Conservation (phyloP, 2,888 invertebrate genomes). For the Macroteleia sp. region DNA sequence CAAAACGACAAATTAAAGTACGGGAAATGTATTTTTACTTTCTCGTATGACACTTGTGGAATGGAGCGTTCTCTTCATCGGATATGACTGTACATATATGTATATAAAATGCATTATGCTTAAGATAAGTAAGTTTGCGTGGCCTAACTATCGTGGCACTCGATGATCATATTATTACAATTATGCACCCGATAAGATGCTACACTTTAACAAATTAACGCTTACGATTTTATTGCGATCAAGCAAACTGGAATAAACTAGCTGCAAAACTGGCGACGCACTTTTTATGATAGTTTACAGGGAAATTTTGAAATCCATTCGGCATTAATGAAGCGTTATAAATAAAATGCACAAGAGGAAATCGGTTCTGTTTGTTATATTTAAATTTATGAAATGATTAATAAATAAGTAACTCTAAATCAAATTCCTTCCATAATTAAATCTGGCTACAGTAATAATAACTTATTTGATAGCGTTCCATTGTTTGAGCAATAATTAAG, state of each 20-base stretch:
- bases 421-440: conserved; percentile 2
- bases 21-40: conserved; percentile 52
- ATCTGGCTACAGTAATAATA: neutral
- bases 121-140: conserved; percentile 64
- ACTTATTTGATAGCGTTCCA: neutral
- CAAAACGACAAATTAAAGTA: conserved; percentile 49
- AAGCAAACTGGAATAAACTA: conserved; percentile 57
- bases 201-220: conserved; percentile 49
- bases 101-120: conserved; percentile 62
- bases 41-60: conserved; percentile 63
- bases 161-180: conserved; percentile 62
- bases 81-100: conserved; percentile 61
- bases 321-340: neutral
- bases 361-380: neutral
- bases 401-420: conserved; percentile 15
- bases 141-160: conserved; percentile 65
- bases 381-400: neutral
- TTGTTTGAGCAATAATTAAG: conserved; percentile 22
- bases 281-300: conserved; percentile 5
- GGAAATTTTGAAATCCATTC: conserved; percentile 50
- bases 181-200: conserved; percentile 50
- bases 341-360: neutral
- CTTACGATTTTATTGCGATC: conserved; percentile 49
- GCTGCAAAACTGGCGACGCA: conserved; percentile 58
- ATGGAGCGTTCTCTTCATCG: conserved; percentile 53